These are phyloP conservation scores for Agonopterix heracliana DNA, from an alignment of 2,888 invertebrate genomes.

Conservation along the genomic window DNA sequence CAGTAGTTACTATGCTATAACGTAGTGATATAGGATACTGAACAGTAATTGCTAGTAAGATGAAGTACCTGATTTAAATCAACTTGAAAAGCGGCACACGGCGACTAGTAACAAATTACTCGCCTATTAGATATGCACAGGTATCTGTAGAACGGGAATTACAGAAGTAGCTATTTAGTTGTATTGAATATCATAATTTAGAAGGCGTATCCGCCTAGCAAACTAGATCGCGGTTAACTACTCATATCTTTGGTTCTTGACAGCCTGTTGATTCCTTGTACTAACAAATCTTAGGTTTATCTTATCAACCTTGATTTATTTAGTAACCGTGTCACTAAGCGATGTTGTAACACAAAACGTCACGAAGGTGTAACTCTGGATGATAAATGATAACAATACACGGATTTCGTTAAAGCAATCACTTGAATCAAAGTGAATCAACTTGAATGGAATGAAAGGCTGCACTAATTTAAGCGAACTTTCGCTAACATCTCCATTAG, in stretches of 20 bases:
- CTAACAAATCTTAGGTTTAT: slow-evolving; percentile 40
- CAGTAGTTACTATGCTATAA: no score
- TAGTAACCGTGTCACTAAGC: slow-evolving; percentile 41
- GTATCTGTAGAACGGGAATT: slow-evolving; percentile 2
- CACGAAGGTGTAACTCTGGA: not conserved
- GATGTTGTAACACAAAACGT: slow-evolving; percentile 8
- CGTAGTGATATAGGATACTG: not conserved
- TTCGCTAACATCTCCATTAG: not conserved
- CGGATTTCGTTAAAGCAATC: no score
- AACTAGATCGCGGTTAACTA: slow-evolving; percentile 3
- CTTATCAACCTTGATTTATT: slow-evolving; percentile 56
- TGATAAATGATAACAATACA: no score
- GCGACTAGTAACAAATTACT: slow-evolving; percentile 7
- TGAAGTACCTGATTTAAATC: slow-evolving; percentile 8
- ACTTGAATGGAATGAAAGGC: no score
- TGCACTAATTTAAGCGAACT: no score
- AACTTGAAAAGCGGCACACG: slow-evolving; percentile 9
- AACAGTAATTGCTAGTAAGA: slow-evolving; percentile 12
- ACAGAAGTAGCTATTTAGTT: not conserved
- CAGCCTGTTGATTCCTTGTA: slow-evolving; percentile 25
- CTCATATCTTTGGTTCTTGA: slow-evolving; percentile 13
- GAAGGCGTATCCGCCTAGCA: slow-evolving; percentile 8
- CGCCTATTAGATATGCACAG: slow-evolving; percentile 2
- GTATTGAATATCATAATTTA: slow-evolving; percentile 9
- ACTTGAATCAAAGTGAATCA: no score